Percentiles rank a stretch among this genome's conserved stretches.
These are phyloP conservation scores for Sebastolobus altivelis DNA, from an alignment of 2,797 vertebrate genomes.

Conservation along the genomic window DNA sequence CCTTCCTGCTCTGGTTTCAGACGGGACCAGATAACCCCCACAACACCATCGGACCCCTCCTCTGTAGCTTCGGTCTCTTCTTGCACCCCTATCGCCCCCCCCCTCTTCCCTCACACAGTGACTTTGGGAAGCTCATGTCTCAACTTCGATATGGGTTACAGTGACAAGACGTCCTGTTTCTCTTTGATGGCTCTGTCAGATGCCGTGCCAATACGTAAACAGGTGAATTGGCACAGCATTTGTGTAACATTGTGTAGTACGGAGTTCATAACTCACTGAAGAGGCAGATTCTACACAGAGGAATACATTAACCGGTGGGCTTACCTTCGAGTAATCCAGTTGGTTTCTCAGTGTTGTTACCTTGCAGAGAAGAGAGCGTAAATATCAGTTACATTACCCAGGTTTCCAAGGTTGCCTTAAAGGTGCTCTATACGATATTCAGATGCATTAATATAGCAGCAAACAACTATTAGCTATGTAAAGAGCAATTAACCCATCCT, in stretches of 20 bases:
- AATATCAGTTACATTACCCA: not conserved
- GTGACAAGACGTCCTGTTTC: slow-evolving; percentile 63
- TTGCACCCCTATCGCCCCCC: slow-evolving; percentile 69
- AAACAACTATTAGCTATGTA: not conserved
- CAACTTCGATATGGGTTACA: slow-evolving; percentile 78
- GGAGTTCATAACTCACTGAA: not conserved
- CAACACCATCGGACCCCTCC: slow-evolving; percentile 72
- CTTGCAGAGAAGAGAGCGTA: slow-evolving; percentile 80
- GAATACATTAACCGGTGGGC: slow-evolving; percentile 31
- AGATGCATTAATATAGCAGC: not conserved
- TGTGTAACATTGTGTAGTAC: not conserved
- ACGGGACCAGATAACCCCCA: slow-evolving; percentile 81
- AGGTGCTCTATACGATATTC: not conserved
- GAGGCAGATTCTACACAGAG: not conserved
- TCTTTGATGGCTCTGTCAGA: slow-evolving; percentile 28
- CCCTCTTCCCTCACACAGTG: slow-evolving; percentile 74
- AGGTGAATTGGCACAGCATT: not conserved
- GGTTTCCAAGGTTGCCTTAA: not conserved
- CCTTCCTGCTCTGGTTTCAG: slow-evolving; percentile 86
- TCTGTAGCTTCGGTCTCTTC: slow-evolving; percentile 69
- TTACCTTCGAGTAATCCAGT: slow-evolving; percentile 91
- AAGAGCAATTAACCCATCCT: not conserved
- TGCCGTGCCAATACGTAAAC: slow-evolving; percentile 1
- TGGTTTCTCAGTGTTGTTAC: slow-evolving; percentile 87
- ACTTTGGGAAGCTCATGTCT: slow-evolving; percentile 82